A percentile compares a stretch with the other conserved stretches of the same genome.
These are phyloP conservation scores for Saccopteryx bilineata DNA, from an alignment of 2,113 vertebrate genomes.

Conservation along the genomic window DNA sequence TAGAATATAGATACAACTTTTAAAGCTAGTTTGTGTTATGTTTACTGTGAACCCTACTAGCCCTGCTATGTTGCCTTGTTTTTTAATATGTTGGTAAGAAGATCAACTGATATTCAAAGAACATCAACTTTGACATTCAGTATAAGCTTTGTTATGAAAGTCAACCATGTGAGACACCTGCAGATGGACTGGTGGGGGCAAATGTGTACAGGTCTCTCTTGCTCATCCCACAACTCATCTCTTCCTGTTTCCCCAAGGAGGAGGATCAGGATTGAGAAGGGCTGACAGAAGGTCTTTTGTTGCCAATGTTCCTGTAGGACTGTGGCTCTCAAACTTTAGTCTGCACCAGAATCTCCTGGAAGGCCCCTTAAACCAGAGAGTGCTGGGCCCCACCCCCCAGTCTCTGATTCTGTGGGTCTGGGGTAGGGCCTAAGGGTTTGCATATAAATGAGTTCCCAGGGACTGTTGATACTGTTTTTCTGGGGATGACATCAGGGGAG, in stretches of 20 bases:
- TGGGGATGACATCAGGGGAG: not conserved
- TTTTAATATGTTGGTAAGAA: conserved; percentile 16
- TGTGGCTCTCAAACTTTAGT: not conserved
- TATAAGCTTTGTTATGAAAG: not conserved
- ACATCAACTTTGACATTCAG: not conserved
- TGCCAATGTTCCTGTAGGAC: not conserved
- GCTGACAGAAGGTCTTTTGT: not conserved
- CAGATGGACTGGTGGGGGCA: not conserved
- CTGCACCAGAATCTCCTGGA: not conserved
- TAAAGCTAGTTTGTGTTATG: not conserved
- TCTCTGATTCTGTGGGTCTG: not conserved
- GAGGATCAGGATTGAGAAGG: not conserved
- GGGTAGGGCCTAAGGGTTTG: not conserved
- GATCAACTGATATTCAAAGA: not conserved
- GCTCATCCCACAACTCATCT: not conserved
- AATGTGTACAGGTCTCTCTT: not conserved
- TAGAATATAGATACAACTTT: not conserved
- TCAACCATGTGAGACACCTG: not conserved
- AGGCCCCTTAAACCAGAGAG: not conserved
- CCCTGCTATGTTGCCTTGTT: not conserved
- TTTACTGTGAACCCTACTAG: not conserved
- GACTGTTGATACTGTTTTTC: not conserved
- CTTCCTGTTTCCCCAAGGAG: not conserved
- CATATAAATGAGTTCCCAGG: conserved; percentile 31
- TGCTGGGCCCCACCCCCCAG: too few species aligned